These are phyloP conservation scores for Laticauda colubrina DNA, from an alignment of 2,113 vertebrate genomes.

Conservation along the genomic window DNA sequence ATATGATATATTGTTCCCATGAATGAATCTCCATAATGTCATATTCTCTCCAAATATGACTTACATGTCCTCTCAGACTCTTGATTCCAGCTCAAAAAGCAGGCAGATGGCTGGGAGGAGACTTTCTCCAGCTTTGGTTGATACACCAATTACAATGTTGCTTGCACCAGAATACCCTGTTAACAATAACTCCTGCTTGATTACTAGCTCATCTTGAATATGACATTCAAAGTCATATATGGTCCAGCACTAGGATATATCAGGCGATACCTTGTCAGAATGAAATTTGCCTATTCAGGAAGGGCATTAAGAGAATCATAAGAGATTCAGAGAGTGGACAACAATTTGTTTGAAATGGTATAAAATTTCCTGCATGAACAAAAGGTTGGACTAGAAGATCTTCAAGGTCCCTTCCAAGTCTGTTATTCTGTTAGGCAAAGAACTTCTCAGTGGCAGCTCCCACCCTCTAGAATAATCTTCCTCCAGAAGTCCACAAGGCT, in stretches of 20 bases:
- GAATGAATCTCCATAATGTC: neutral
- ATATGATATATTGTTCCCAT: neutral
- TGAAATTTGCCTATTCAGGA: neutral
- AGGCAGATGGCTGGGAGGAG: neutral
- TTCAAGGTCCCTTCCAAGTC: too few relatives aligned
- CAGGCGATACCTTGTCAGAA: neutral
- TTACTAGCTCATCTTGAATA: neutral
- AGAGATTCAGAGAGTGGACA: neutral
- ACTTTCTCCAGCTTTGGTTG: neutral
- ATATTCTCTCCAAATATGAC: neutral
- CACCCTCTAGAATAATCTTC: neutral
- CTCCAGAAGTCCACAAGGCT: neutral
- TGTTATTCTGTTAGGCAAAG: neutral
- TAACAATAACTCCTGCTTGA: neutral
- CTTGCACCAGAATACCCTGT: neutral
- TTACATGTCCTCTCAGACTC: neutral
- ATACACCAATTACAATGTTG: neutral
- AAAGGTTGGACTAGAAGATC: too few relatives aligned
- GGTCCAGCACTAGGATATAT: neutral
- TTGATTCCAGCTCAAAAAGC: neutral
- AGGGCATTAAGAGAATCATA: neutral
- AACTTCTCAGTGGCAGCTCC: neutral
- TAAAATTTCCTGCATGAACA: too few relatives aligned
- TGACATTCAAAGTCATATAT: neutral
- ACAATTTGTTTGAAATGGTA: too few relatives aligned